Evolutionary conservation across 1,140 invertebrate genomes (phyloP).

Genomic region (Atopsyche davidsoni): DNA sequence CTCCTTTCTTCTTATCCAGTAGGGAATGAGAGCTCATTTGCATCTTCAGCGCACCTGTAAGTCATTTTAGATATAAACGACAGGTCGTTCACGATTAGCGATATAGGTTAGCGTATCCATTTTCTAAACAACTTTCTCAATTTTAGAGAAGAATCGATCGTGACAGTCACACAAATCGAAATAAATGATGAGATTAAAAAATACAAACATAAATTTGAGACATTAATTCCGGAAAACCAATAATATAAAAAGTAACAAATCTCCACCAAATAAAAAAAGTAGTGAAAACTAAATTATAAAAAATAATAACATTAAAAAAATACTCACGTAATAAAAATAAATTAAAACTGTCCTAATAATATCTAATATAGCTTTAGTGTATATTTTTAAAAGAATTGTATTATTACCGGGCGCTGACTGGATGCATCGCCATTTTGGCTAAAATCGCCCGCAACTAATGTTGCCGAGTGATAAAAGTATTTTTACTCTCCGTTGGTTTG

Average conservation of each 20-base stretch:
- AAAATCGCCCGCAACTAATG: conserved; percentile 2
- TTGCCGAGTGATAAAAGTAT: not conserved
- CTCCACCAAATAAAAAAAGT: conserved; percentile 1
- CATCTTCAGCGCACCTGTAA: conserved; percentile 49
- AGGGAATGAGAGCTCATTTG: conserved; percentile 42
- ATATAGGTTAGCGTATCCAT: not conserved
- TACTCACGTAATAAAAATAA: conserved; percentile 15
- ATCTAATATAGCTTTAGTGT: conserved; percentile 6
- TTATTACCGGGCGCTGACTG: conserved; percentile 21
- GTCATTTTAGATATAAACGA: not conserved
- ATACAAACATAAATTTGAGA: not conserved
- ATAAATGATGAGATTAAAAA: not conserved
- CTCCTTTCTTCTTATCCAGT: conserved; percentile 43
- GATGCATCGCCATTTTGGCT: conserved; percentile 18
- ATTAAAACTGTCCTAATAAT: conserved; percentile 16
- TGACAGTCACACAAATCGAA: not conserved
- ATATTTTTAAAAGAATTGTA: conserved; percentile 7
- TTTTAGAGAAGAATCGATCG: not conserved
- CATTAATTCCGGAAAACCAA: conserved; percentile 4
- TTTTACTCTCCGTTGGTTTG: not conserved
- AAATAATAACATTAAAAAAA: conserved; percentile 3
- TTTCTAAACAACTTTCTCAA: not conserved
- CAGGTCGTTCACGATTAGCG: not conserved
- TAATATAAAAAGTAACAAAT: conserved; percentile 10
- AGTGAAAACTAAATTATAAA: conserved; percentile 17